Conservation (phyloP, 53 echinoderm and acorn worm species). For the Patiria pectinifera region DNA sequence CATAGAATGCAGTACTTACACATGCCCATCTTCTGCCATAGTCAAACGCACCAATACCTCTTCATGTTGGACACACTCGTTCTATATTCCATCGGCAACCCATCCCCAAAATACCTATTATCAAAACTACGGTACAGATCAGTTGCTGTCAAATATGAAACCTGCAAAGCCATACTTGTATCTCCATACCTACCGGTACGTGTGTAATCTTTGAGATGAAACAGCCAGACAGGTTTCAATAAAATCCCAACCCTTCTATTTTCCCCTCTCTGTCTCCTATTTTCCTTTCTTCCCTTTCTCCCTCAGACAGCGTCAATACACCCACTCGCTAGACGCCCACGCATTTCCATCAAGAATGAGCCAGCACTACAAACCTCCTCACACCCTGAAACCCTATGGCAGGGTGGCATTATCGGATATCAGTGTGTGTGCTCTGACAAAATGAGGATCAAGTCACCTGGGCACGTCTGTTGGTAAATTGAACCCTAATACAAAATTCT, state of each 20-base stretch:
- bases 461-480: not conserved
- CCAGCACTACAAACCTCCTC: conserved; percentile 20
- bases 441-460: not conserved
- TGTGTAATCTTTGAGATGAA: not conserved
- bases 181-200: not conserved
- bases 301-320: conserved; percentile 43
- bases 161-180: not conserved
- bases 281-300: conserved; percentile 3
- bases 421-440: not conserved
- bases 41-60: not conserved
- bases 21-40: not conserved
- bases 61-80: not conserved
- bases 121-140: not conserved
- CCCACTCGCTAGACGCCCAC: conserved; percentile 56
- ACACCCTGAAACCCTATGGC: conserved; percentile 44
- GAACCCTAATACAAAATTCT: not conserved
- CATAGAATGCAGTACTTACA: conserved; percentile 2
- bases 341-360: conserved; percentile 30
- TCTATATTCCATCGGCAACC: not conserved
- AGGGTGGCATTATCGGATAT: conserved; percentile 10
- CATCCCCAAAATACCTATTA: not conserved
- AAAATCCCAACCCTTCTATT: not conserved
- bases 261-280: conserved; percentile 2
- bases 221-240: not conserved
- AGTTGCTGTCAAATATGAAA: not conserved